Base-by-base conservation (phyloP, 2,113 vertebrate species). In the Dicaeum eximium region DNA sequence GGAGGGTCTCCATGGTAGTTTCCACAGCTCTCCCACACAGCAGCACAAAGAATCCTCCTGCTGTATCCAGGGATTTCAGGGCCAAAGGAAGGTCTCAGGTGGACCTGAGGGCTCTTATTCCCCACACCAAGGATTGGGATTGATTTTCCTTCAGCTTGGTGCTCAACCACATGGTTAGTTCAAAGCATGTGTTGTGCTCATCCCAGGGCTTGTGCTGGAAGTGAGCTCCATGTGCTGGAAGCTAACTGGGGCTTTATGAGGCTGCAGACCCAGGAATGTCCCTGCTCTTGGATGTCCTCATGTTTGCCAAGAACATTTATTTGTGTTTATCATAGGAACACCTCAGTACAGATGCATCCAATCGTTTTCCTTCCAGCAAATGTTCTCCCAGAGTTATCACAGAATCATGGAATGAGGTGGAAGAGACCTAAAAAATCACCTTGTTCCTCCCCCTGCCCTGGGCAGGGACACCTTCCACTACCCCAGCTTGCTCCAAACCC, bases 401-500 rank as follows among this genome's bases (percentile, higher is more conserved):
- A 42, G 25, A 80, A 42, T 37, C 42, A 8, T 24, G 28, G 33
- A 58, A 58, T 28, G 37, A 27, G 37, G 13, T 27, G 21, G 42
- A 57, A 72, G 37, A 10, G 18, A 65, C 25, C 31, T 50, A 33
- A 57, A 65, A 42, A 25, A 15, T 35, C 42, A 27, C 15, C 42
- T 11, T 20, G 10, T n/a, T 40, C 6, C 21, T 7, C 17, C 6
- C 5, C 14, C 21, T 64, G 31, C 31, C 31, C 22, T 19, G 50
- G 57, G 30, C 40, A 88, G 65, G 25, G 50, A 31, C 42, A 64
- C 7, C 5, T 65, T 16, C 15, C 67, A 23, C 18, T 8, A 0
- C 0, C 12, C 25, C 50, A 65, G 31, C 8, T 0, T 37, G 22
- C 25, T 72, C 35, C 66, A 48, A 64, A 1, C 7, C 20, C 65